Percentiles rank a stretch among this genome's conserved stretches.
These are phyloP conservation scores for Drosophila siamana DNA, from an alignment of 2,888 invertebrate genomes.

Conservation along the genomic window DNA sequence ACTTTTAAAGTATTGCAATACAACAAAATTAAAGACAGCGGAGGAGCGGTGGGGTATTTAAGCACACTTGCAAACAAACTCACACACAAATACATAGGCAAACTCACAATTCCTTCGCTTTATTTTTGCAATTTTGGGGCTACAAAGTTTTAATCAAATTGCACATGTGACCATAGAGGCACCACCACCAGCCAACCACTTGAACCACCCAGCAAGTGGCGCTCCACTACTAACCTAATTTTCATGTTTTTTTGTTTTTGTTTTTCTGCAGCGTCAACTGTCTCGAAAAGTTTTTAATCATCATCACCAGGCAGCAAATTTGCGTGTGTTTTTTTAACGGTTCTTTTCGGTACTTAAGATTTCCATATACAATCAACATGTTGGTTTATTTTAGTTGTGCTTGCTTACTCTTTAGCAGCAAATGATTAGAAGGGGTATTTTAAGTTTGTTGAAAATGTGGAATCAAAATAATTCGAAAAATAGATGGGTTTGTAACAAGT, in stretches of 20 bases:
- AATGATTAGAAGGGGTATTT: not conserved
- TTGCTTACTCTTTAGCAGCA: not conserved
- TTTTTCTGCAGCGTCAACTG: conserved; percentile 71
- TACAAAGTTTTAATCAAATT: conserved; percentile 57
- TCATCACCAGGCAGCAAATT: conserved; percentile 58
- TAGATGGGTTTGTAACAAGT: too few species aligned
- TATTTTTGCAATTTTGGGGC: conserved; percentile 8
- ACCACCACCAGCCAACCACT: conserved; percentile 12
- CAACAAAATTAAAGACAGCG: not conserved
- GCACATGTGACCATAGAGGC: conserved; percentile 52
- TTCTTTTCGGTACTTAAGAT: conserved; percentile 53
- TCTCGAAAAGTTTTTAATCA: conserved; percentile 74
- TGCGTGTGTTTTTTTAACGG: not conserved
- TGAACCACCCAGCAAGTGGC: conserved; percentile 8
- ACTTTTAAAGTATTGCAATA: not conserved
- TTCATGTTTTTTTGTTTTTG: conserved; percentile 24
- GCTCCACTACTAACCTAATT: conserved; percentile 49
- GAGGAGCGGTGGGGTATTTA: not conserved
- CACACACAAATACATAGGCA: not conserved
- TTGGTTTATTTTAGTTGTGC: conserved; percentile 21
- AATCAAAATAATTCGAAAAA: too few species aligned
- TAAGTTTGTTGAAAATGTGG: not conserved
- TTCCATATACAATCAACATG: conserved; percentile 37
- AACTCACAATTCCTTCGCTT: not conserved
- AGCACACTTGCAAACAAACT: not conserved